Evolutionary conservation across 2,888 invertebrate genomes (phyloP), one percentile per base, ranked within the genome.

Genomic region (Opisthograptis luteolata): DNA sequence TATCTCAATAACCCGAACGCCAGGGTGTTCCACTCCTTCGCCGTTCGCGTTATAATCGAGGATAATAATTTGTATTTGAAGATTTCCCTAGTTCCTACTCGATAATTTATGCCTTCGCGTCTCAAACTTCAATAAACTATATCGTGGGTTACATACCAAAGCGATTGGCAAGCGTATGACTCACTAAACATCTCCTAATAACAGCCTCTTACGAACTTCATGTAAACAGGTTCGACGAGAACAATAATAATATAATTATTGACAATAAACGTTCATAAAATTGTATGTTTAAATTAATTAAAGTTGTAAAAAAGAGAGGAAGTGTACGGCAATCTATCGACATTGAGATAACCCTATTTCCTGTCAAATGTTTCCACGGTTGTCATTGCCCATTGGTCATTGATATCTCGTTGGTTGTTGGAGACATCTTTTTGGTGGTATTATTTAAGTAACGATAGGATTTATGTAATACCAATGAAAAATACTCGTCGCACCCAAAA

Each of bases 291-390:
- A 55, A 62, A 64, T 65, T 61, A 64, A 70, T 64, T 69, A 59
- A 66, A 67, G 48, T 65, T 56, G 62, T 73, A 73, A 73, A 73
- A 62, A 68, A 56, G 57, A 62, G 66, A 76, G 80, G 81, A 82
- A 78, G 64, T 64, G 64, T 64, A 69, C 65, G 68, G 60, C 73
- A 73, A 71, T 73, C 71, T 68, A 68, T 62, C 78, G 79, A 72
- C 76, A 79, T 73, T 73, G 71, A 79, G 84, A 86, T 86, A 84
- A 82, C 81, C 78, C 74, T 64, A 73, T 79, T 82, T 86, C 87
- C 84, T 77, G 82, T 78, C 67, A 65, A 76, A 75, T 65, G 68
- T 70, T 68, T 27, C 63, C 66, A 69, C 52, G 55, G 57, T 54
- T 56, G 49, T 58, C 10, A n/a, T 19, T 10, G 58, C 46, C n/a